Evolutionary conservation across 2,797 vertebrate genomes (phyloP).

Genomic region (Selene dorsalis): DNA sequence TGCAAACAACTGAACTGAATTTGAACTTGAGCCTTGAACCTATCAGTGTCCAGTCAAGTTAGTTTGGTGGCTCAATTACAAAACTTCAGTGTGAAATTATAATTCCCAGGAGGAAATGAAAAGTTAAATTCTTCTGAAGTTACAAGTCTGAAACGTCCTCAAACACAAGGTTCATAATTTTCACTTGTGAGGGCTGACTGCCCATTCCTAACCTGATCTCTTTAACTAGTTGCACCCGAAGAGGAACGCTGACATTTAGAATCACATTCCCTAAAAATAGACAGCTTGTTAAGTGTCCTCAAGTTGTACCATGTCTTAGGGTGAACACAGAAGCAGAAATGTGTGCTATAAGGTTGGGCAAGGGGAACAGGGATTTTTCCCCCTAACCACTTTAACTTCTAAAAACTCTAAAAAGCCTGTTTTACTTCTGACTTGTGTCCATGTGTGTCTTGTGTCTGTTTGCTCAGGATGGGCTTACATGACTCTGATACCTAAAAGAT

Average conservation of each 20-base stretch:
- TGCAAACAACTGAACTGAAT: background rate
- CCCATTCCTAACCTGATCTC: constrained; percentile 54
- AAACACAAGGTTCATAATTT: background rate
- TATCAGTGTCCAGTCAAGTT: background rate
- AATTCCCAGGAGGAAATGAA: too few species aligned
- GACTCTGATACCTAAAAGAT: too few species aligned
- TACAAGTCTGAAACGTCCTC: background rate
- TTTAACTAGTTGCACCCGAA: constrained; percentile 54
- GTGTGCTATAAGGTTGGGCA: constrained; percentile 1
- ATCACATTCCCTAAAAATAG: constrained; percentile 81
- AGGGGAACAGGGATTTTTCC: background rate
- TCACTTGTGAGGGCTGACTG: constrained; percentile 14
- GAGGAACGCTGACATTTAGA: constrained; percentile 82
- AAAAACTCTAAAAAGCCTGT: too few species aligned
- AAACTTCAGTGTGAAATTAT: too few species aligned
- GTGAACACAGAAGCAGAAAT: constrained; percentile 8
- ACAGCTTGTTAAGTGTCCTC: constrained; percentile 48
- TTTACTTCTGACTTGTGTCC: too few species aligned
- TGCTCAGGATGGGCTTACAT: too few species aligned
- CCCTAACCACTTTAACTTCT: too few species aligned
- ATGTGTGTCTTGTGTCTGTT: too few species aligned
- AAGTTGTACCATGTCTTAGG: constrained; percentile 11
- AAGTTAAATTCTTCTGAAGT: too few species aligned
- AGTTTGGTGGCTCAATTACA: background rate
- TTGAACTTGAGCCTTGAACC: background rate